Evolutionary conservation across 2,888 invertebrate species (phyloP).

Genomic region (Laothoe populi): DNA sequence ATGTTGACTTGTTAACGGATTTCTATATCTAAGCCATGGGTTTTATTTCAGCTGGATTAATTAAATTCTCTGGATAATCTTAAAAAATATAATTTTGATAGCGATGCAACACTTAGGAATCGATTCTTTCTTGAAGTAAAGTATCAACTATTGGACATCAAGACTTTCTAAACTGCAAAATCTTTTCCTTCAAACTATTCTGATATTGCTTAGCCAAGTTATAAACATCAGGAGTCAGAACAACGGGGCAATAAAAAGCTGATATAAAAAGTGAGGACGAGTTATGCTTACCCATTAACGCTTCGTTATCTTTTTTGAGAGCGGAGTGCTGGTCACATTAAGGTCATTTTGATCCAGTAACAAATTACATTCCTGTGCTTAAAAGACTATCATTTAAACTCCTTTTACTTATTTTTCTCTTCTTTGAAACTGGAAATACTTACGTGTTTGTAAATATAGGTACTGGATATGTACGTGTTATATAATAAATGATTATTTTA

Average conservation of each 20-base stretch:
- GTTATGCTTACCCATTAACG: not conserved
- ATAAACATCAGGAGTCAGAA: not conserved
- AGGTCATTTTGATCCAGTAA: not conserved
- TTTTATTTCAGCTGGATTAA: too few species aligned
- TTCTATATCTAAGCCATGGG: too few species aligned
- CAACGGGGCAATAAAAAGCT: not conserved
- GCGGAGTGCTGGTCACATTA: not conserved
- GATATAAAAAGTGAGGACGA: conserved; percentile 2
- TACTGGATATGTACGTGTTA: too few species aligned
- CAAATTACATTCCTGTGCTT: not conserved
- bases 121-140: too few species aligned
- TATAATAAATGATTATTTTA: too few species aligned
- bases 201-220: not conserved
- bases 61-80: too few species aligned
- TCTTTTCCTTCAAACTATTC: not conserved
- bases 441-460: too few species aligned
- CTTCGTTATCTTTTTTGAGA: not conserved
- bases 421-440: too few species aligned
- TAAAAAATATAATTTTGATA: too few species aligned
- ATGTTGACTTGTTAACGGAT: not conserved
- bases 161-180: not conserved
- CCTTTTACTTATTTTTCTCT: not conserved
- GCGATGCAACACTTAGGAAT: too few species aligned
- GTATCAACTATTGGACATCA: not conserved
- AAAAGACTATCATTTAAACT: not conserved